phyloP scores from a whole-genome alignment of 2,797 vertebrate genomes.

The Crocidura indochinensis region DNA sequence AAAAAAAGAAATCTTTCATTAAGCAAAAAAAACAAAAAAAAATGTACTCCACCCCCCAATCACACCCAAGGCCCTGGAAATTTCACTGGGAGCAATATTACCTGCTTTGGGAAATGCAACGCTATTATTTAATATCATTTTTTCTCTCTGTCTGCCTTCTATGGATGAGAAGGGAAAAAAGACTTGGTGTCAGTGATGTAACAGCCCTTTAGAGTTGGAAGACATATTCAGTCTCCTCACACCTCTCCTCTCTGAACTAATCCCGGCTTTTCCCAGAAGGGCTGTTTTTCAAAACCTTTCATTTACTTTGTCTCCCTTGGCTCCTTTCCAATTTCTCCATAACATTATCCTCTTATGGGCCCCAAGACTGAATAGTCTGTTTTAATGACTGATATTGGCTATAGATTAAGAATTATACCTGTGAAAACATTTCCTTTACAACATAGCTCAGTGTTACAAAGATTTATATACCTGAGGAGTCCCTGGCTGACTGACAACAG shows the following conservation, averaged over 20 bases:
- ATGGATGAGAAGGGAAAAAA: conserved; percentile 1
- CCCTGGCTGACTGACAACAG: conserved; percentile 32
- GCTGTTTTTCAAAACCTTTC: conserved; percentile 79
- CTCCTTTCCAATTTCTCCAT: conserved; percentile 71
- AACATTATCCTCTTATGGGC: conserved; percentile 70
- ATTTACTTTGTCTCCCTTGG: conserved; percentile 72
- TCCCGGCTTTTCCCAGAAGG: conserved; percentile 77
- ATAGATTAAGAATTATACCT: conserved; percentile 81
- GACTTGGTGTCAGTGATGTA: neutral
- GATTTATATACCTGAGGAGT: conserved; percentile 71
- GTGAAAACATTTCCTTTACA: conserved; percentile 80
- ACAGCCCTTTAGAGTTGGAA: conserved; percentile 10
- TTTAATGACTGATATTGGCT: conserved; percentile 80
- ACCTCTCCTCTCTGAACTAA: conserved; percentile 59
- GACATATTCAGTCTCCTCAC: conserved; percentile 74
- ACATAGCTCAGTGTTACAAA: conserved; percentile 59
- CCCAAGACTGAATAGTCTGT: conserved; percentile 64
- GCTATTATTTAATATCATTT: neutral
- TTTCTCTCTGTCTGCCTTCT: conserved; percentile 12
- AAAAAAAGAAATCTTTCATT: no score
- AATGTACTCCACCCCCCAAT: no score
- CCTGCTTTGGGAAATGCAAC: no score
- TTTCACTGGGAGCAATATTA: neutral
- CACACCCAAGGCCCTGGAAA: no score
- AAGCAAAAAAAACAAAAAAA: no score